Base-by-base conservation (phyloP, 2,888 invertebrate species). In the Lasius platythorax region DNA sequence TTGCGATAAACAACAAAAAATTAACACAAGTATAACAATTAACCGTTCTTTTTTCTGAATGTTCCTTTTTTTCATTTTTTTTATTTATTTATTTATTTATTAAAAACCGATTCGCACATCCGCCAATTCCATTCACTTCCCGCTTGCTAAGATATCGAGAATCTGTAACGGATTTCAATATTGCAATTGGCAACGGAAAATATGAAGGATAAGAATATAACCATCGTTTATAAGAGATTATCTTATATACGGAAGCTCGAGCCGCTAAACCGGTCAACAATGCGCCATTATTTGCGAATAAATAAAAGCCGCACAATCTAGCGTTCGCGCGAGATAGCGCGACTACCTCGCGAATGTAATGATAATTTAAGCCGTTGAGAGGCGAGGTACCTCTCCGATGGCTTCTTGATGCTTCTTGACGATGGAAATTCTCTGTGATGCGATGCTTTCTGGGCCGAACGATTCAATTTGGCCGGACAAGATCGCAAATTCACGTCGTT, bases 401-500 rank as follows among this genome's bases (percentile, higher is more conserved):
- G 8, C 64, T 75, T 9, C 74, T 67, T 30, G 30, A 18, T 12
- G 30, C 33, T 23, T 23, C 23, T 23, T 23, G 23, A 63, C 30
- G 74, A 58, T 64, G 50, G 76, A 43, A 50, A 67, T 84, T 85
- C 84, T 9, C 84, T 53, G 56, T 82, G 84, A 86, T 86, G 86
- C 86, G 84, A 79, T 82, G 82, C 82, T 78, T 79, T 40, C 84
- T 61, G 81, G n/a, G 67, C 82, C 46, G 88, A 81, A 88, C 88
- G 88, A 88, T 88, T 88, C 86, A 88, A 88, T 88, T 88, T 85
- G 76, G 72, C 23, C 88, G 61, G 83, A 66, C 66, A 68, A 84
- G 87, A 81, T 87, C 88, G 87, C 89, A 89, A 89, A 89, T 89
- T 87, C 85, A 68, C 76, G 84, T 88, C 85, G 89, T 89, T 89